Conservation (phyloP, 2,888 invertebrate species). For the Leucophenga montana region DNA sequence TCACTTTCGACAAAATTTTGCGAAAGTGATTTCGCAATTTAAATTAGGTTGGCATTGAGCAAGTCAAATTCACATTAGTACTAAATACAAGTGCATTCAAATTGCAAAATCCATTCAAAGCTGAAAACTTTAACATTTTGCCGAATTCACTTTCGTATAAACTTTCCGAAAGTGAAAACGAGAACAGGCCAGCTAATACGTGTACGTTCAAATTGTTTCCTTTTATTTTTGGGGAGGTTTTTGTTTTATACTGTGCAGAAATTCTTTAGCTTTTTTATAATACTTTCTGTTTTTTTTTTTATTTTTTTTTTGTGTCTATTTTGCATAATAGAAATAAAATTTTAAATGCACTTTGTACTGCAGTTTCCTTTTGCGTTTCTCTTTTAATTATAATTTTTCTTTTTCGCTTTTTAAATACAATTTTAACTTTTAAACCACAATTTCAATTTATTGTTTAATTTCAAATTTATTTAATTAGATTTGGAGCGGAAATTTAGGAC, state of each 20-base stretch:
- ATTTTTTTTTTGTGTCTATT: neutral
- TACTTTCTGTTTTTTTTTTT: neutral
- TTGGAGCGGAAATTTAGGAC: conserved; percentile 22
- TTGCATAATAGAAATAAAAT: conserved; percentile 1
- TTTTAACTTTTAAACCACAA: neutral
- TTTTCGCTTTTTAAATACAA: neutral
- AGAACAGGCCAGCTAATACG: no score
- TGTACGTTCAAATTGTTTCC: neutral
- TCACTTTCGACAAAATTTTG: no score
- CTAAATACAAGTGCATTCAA: no score
- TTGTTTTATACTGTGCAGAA: neutral
- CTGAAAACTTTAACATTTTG: no score
- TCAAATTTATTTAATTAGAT: neutral
- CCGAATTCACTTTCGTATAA: no score
- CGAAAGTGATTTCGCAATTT: no score
- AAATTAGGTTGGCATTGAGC: no score
- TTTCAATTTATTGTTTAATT: neutral
- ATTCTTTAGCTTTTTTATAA: no score
- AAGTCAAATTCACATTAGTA: no score
- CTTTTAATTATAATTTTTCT: neutral
- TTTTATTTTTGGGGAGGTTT: neutral
- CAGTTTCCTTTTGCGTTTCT: conserved; percentile 10
- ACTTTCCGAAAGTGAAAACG: no score
- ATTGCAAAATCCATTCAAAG: no score
- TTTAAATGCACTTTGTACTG: conserved; percentile 20